Percentiles rank a stretch among this genome's conserved stretches.
These are phyloP conservation scores for Ophion costatus DNA, from an alignment of 2,888 invertebrate genomes.

Conservation along the genomic window DNA sequence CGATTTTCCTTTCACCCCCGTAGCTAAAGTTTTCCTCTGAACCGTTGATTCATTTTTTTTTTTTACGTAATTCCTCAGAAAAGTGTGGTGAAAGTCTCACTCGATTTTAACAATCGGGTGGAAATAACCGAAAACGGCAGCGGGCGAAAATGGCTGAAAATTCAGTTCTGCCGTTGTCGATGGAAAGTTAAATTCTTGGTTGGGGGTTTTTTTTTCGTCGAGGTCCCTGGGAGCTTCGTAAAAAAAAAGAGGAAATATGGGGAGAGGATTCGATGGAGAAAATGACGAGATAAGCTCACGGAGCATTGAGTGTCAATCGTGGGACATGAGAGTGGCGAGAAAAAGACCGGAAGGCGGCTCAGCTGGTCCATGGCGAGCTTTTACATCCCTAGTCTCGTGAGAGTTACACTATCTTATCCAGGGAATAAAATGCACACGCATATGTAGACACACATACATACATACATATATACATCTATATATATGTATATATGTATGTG, in stretches of 20 bases:
- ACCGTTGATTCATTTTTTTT: neutral
- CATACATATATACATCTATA: no score
- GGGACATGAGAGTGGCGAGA: constrained; percentile 43
- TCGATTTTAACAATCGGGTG: no score
- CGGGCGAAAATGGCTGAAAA: no score
- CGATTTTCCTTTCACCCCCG: neutral
- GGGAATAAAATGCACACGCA: constrained; percentile 54
- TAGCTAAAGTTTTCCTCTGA: neutral
- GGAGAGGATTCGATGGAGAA: constrained; percentile 44
- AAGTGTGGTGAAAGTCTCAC: neutral
- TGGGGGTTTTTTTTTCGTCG: neutral
- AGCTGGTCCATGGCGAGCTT: constrained; percentile 77
- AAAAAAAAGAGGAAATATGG: neutral
- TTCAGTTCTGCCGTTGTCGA: no score
- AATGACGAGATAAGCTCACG: constrained; percentile 49
- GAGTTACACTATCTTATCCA: constrained; percentile 41
- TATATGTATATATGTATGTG: no score
- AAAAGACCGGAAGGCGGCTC: constrained; percentile 73
- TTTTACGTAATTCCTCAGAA: neutral
- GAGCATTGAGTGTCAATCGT: constrained; percentile 49
- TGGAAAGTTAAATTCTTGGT: neutral
- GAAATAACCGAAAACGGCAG: no score
- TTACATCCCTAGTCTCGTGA: constrained; percentile 73
- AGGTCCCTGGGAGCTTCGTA: neutral
- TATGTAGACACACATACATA: neutral